Conservation (phyloP, 2,888 invertebrate species). For the Rhagium mordax region DNA sequence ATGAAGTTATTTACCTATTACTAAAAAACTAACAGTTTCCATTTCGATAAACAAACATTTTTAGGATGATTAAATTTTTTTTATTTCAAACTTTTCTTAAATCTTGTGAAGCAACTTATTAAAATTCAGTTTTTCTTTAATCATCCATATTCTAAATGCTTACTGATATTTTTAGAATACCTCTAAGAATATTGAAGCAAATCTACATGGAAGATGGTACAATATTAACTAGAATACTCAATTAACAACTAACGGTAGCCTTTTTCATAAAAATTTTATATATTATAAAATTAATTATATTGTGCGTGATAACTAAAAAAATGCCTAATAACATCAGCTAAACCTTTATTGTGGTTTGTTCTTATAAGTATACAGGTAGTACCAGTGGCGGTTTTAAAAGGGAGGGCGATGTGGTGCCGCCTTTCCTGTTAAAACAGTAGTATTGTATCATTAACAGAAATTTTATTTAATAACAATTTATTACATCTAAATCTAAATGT, state of each 20-base stretch:
- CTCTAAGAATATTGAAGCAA: constrained; percentile 37
- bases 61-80: constrained; percentile 1
- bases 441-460: no score
- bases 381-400: no score
- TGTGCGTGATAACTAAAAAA: background rate
- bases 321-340: background rate
- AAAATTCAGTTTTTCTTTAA: background rate
- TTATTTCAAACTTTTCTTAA: background rate
- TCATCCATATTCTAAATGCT: constrained; percentile 13
- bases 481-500: no score
- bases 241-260: background rate
- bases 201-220: background rate
- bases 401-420: no score
- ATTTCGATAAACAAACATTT: constrained; percentile 11
- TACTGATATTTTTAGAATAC: constrained; percentile 32
- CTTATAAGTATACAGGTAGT: background rate
- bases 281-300: background rate
- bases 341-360: background rate
- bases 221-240: constrained; percentile 1
- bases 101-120: background rate
- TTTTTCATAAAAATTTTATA: background rate
- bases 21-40: constrained; percentile 38
- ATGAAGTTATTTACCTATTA: constrained; percentile 61
- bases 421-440: no score
- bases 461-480: no score